Conservation (phyloP, 2,888 invertebrate genomes). For the Agrotis puta region DNA sequence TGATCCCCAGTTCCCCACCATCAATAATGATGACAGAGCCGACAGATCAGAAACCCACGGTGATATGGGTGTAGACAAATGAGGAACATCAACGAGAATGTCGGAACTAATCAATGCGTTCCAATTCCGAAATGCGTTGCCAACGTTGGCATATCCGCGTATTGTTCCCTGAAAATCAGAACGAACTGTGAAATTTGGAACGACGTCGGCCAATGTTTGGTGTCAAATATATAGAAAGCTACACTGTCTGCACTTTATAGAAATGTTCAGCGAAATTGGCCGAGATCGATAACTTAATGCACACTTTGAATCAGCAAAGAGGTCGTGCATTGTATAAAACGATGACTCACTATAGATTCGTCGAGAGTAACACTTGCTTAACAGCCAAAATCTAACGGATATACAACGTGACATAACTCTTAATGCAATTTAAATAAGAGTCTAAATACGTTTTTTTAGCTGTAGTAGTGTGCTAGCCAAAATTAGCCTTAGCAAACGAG, state of each 20-base stretch:
- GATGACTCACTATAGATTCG: slow-evolving; percentile 49
- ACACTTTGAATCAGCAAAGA: slow-evolving; percentile 39
- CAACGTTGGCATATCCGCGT: slow-evolving; percentile 43
- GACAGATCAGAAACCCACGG: slow-evolving; percentile 1
- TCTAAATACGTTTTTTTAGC: slow-evolving; percentile 18
- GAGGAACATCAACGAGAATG: slow-evolving; percentile 17
- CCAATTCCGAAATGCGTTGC: slow-evolving; percentile 46
- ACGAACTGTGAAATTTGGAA: slow-evolving; percentile 37
- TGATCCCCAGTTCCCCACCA: background rate
- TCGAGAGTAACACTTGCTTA: slow-evolving; percentile 30
- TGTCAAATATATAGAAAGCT: slow-evolving; percentile 45
- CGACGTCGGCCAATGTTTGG: slow-evolving; percentile 27
- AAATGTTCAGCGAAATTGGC: slow-evolving; percentile 31
- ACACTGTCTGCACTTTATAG: slow-evolving; percentile 22
- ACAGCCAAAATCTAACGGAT: slow-evolving; percentile 30
- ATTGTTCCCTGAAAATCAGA: slow-evolving; percentile 50
- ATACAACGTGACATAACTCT: slow-evolving; percentile 22
- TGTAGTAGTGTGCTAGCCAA: slow-evolving; percentile 50
- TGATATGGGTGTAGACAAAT: slow-evolving; percentile 14
- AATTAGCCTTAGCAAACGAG: slow-evolving; percentile 54
- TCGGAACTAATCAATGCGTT: slow-evolving; percentile 53
- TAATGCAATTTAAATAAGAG: slow-evolving; percentile 35
- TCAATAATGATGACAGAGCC: background rate
- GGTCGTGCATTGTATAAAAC: slow-evolving; percentile 45
- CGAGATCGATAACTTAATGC: slow-evolving; percentile 35